A percentile compares a stretch with the other conserved stretches of the same genome.
These are phyloP conservation scores for Orgyia antiqua DNA, from an alignment of 2,888 invertebrate species.

Conservation along the genomic window DNA sequence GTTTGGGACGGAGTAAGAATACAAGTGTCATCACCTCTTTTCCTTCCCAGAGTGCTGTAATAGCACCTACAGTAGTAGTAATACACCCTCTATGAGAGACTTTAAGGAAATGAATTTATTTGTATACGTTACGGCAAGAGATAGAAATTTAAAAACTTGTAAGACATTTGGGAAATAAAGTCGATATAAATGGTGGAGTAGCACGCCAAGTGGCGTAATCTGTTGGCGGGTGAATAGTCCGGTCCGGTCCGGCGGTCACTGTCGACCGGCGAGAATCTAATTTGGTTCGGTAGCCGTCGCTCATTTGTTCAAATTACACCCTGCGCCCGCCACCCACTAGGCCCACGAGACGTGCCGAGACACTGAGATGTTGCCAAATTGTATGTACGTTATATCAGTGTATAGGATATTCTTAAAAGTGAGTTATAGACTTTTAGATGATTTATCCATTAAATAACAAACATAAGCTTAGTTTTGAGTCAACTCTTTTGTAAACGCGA, in stretches of 20 bases:
- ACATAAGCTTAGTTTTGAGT: not conserved
- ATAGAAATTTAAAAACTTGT: not conserved
- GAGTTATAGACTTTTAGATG: not conserved
- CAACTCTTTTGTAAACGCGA: too few species aligned
- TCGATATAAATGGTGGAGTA: conserved; percentile 41
- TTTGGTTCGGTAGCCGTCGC: conserved; percentile 80
- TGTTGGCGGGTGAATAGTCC: conserved; percentile 36
- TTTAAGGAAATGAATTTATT: too few species aligned
- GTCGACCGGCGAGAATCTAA: conserved; percentile 76
- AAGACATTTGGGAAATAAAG: conserved; percentile 5
- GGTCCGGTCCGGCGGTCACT: conserved; percentile 27
- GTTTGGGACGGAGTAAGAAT: too few species aligned
- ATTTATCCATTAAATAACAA: not conserved
- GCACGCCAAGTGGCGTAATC: conserved; percentile 44
- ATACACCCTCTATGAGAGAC: too few species aligned
- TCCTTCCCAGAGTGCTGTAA: too few species aligned
- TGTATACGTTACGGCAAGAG: too few species aligned
- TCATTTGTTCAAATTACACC: conserved; percentile 79
- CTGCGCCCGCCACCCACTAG: conserved; percentile 33
- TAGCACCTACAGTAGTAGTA: too few species aligned
- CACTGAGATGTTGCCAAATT: conserved; percentile 18
- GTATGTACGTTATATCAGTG: conserved; percentile 9
- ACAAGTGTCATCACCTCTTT: too few species aligned
- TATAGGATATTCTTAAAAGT: not conserved
- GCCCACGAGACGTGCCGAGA: conserved; percentile 19